Base-by-base conservation (phyloP, 2,113 vertebrate species). In the Trochalopteron elliotii region DNA sequence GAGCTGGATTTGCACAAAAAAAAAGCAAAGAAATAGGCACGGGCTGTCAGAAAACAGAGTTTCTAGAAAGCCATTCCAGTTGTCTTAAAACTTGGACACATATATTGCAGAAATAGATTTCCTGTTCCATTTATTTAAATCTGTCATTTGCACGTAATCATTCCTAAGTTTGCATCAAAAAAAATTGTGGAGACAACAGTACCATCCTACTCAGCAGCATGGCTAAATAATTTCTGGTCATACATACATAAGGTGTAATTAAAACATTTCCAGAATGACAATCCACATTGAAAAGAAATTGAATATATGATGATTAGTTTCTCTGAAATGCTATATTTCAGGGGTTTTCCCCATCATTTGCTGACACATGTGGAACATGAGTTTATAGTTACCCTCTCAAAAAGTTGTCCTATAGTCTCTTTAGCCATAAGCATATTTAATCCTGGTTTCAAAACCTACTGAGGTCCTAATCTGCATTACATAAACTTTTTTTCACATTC, bases 61-160 rank as follows among this genome's bases (percentile, higher is more conserved):
- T 90, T 83, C 67, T 82, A 85, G 42, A 93, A 61, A 60, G 22
- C 9, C 39, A 60, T 96, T 91, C 35, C 49, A 79, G 69, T 64
- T 90, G 8, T 87, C 63, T 83, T 85, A 59, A 87, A 81, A 50
- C 21, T 77, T 77, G 87, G 69, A 86, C 52, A 74, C 13, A 28
- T 37, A 52, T 50, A 94, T 72, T 93, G 4, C 61, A 52, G 77
- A 94, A 97, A 94, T 95, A 85, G 17, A 63, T 83, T 97, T 97
- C 47, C 76, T 91, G 49, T 91, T 95, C 40, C 68, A 93, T 42
- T 94, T 97, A 96, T 90, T 96, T 85, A 94, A 97, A 96, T 81
- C 19, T 89, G 83, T 92, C 71, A 96, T 90, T 97, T 97, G 64
- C 77, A 97, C 63, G 72, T 90, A 96, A 96, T 92, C 74, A 94